phyloP scores from a whole-genome alignment of 2,113 vertebrate genomes.

The Progne subis region DNA sequence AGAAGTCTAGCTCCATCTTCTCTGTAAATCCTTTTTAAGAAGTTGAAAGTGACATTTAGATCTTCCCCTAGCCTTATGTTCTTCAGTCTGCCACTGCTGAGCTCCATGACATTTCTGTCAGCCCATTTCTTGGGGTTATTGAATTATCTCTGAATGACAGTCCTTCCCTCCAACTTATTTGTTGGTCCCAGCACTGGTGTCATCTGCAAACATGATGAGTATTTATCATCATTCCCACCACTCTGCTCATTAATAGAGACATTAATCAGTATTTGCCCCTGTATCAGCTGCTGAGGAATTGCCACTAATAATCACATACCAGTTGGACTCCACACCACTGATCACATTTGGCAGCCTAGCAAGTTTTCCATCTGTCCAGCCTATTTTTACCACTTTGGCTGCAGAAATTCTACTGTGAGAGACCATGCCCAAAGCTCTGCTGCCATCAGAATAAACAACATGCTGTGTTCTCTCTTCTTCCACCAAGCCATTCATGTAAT shows the following conservation, averaged over 20 bases:
- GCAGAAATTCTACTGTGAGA: background rate
- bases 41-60: constrained; percentile 50
- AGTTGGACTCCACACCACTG: background rate
- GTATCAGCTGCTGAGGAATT: background rate
- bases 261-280: constrained; percentile 12
- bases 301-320: background rate
- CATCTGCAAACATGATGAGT: background rate
- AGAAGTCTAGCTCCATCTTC: constrained; percentile 6
- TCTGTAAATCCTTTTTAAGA: constrained; percentile 34
- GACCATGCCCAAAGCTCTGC: background rate
- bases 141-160: background rate
- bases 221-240: constrained; percentile 16
- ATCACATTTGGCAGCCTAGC: background rate
- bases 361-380: background rate
- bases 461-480: background rate
- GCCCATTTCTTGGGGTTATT: background rate
- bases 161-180: background rate
- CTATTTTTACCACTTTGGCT: constrained; percentile 1
- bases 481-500: background rate
- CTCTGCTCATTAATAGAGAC: constrained; percentile 6
- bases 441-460: background rate
- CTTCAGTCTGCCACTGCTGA: background rate
- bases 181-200: background rate
- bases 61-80: constrained; percentile 7
- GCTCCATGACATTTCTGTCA: constrained; percentile 27